Conservation (phyloP, 2,113 vertebrate genomes). For the Puffinus mauretanicus region DNA sequence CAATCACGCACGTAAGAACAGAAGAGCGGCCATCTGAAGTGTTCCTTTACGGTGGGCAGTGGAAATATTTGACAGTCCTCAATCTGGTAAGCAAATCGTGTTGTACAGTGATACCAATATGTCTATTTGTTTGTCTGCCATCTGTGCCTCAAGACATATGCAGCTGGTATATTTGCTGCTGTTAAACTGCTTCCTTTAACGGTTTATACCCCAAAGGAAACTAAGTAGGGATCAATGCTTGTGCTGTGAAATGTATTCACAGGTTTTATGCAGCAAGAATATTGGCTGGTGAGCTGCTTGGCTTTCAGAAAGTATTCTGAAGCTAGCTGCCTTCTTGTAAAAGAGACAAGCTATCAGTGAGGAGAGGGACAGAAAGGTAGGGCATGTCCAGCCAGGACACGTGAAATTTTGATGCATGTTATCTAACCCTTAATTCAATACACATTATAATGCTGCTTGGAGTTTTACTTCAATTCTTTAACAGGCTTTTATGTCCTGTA, state of each 20-base stretch:
- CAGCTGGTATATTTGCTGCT: conserved; percentile 54
- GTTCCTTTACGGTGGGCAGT: conserved; percentile 63
- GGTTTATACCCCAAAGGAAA: not conserved
- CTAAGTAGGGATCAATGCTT: not conserved
- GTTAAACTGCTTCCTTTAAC: conserved; percentile 29
- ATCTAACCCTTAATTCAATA: not conserved
- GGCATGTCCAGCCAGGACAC: not conserved
- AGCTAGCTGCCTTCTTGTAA: not conserved
- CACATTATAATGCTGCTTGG: not conserved
- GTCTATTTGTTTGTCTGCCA: conserved; percentile 47
- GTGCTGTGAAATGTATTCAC: not conserved
- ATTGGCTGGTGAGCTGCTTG: not conserved
- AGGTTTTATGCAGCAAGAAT: not conserved
- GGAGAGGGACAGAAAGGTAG: not conserved
- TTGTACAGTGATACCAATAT: not conserved
- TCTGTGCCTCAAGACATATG: conserved; percentile 13
- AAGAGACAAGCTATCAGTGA: not conserved
- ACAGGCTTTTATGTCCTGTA: not conserved
- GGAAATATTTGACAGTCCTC: conserved; percentile 78
- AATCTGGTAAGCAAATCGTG: conserved; percentile 76
- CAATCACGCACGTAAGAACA: not conserved
- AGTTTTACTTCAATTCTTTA: not conserved
- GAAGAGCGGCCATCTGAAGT: conserved; percentile 12
- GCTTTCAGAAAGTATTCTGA: not conserved
- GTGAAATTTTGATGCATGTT: not conserved